A percentile compares a stretch with the other conserved stretches of the same genome.
Evolutionary conservation across 2,113 vertebrate genomes (phyloP).

Genomic region (Melanostigma gelatinosum): DNA sequence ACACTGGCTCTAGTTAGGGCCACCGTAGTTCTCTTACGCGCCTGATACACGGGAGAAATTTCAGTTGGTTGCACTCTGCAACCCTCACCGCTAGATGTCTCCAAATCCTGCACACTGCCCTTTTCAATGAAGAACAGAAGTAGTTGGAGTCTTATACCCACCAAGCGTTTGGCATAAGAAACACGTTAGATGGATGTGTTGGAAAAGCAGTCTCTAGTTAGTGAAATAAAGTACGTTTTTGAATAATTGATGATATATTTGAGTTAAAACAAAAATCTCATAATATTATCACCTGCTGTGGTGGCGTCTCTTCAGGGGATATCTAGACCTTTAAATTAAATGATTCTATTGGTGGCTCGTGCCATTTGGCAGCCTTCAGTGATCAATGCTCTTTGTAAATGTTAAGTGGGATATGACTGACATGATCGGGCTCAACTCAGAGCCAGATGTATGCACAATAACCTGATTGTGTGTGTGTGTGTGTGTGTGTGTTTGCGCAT

Average conservation of each 20-base stretch:
- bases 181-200: neutral
- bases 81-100: too few species aligned
- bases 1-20: too few species aligned
- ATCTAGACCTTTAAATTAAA: conserved; percentile 26
- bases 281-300: conserved; percentile 36
- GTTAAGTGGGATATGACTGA: conserved; percentile 52
- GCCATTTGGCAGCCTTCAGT: conserved; percentile 52
- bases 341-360: conserved; percentile 46
- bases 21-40: too few species aligned
- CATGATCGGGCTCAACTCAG: conserved; percentile 27
- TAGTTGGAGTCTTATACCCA: neutral
- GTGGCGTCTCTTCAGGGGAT: conserved; percentile 12
- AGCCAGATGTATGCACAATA: conserved; percentile 5
- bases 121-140: neutral
- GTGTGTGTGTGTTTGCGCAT: conserved; percentile 8
- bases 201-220: neutral
- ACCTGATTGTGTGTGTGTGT: conserved; percentile 9
- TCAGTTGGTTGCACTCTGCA: too few species aligned
- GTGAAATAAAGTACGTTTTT: conserved; percentile 2
- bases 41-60: too few species aligned
- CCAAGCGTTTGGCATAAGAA: neutral
- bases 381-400: conserved; percentile 68
- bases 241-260: conserved; percentile 45
- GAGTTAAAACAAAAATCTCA: conserved; percentile 44
- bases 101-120: neutral